phyloP scores from a whole-genome alignment of 2,888 invertebrate genomes.

The Eupithecia dodoneata region DNA sequence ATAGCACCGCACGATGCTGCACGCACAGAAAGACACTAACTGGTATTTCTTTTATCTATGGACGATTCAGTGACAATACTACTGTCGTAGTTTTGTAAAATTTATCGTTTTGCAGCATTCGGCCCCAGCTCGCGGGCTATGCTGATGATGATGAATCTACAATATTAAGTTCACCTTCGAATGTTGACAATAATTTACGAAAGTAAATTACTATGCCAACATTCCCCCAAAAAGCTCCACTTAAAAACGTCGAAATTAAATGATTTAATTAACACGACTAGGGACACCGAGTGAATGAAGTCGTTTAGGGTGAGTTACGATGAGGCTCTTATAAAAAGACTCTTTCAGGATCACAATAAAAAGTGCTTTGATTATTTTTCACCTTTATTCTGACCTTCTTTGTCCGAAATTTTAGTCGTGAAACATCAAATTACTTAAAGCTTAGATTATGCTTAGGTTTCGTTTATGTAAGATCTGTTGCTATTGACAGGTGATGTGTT shows the following conservation, averaged over 20 bases:
- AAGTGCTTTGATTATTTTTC: constrained; percentile 49
- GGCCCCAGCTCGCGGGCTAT: neutral
- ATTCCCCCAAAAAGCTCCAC: constrained; percentile 55
- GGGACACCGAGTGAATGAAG: constrained; percentile 63
- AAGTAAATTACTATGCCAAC: constrained; percentile 48
- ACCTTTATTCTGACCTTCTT: constrained; percentile 43
- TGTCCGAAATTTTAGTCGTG: constrained; percentile 28
- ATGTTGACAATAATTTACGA: constrained; percentile 27
- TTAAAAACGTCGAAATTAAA: constrained; percentile 62
- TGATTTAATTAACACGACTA: constrained; percentile 70
- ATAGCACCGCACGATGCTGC: too few relatives aligned
- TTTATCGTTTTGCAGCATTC: too few relatives aligned
- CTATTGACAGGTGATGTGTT: neutral
- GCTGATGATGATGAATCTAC: neutral
- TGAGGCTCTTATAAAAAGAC: constrained; percentile 60
- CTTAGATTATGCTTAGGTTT: neutral
- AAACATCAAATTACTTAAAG: constrained; percentile 16
- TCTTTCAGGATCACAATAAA: constrained; percentile 53
- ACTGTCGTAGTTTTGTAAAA: too few relatives aligned
- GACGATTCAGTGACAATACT: too few relatives aligned
- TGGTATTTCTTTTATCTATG: too few relatives aligned
- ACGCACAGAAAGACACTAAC: too few relatives aligned
- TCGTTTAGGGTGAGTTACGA: constrained; percentile 61
- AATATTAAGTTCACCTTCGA: neutral
- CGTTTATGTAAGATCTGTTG: neutral